Base-by-base conservation (phyloP, 1,140 invertebrate genomes). In the Sarcophaga peregrina region DNA sequence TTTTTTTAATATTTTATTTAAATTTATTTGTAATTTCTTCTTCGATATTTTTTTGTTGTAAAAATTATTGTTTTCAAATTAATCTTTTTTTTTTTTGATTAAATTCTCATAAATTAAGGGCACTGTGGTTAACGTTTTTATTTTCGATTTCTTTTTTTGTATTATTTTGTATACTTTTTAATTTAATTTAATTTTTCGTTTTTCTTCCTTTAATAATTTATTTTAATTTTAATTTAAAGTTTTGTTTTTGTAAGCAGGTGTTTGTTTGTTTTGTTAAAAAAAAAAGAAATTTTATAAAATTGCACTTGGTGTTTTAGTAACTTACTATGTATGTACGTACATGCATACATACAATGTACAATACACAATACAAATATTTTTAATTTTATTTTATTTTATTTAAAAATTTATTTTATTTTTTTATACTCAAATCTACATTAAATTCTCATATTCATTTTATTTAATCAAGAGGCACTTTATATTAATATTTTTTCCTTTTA, bases 101-200 rank as follows among this genome's bases (percentile, higher is more conserved):
- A 5, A 8, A 48, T 47, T 50, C 8, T 76, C 13, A 9, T 76
- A n/a, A 8, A 20, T 52, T 78, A 78, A 78, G 75, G 75, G 75
- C 75, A 78, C 75, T 78, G 75, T 78, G 75, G 75, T 78, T 78
- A 78, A 78, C 75, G 47, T 78, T 78, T 48, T 78, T 50, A 17
- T 25, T 50, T 50, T 37, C 1, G 25, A 37, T 37, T 52, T 78
- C 11, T 78, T 13, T 78, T n/a, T 52, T 20, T 25, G 48, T 25
- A 25, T 78, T 20, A 68, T 9, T 3, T 48, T 37, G 25, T 25
- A 73, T n/a, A 73, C 20, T 5, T 76, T 48, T 76, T 76, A n/a
- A 58, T 58, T 58, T 37, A 1, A 58, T 58, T n/a, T n/a, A n/a
- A 15, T 15, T 58, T 15, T 58, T 58, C 6, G 0, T 58, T 58